Evolutionary conservation across 2,113 vertebrate species (phyloP).

Genomic region (Corydoras sp.): DNA sequence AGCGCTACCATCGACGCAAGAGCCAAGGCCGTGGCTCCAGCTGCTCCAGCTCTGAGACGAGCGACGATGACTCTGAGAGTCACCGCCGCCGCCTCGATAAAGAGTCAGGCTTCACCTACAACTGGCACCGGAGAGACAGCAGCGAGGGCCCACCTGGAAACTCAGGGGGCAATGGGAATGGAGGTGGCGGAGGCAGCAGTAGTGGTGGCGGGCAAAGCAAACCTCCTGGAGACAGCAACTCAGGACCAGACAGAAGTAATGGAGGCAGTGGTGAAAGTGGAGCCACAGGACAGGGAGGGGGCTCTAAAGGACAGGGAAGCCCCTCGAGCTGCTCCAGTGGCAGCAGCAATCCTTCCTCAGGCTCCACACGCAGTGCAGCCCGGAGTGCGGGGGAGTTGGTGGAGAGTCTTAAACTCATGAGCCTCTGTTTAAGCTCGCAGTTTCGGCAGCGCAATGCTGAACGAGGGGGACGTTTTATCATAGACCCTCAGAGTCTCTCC

Average conservation of each 20-base stretch:
- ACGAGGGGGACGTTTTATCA: conserved; percentile 67
- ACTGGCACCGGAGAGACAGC: conserved; percentile 87
- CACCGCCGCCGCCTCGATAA: conserved; percentile 84
- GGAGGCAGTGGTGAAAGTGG: conserved; percentile 72
- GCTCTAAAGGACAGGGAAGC: conserved; percentile 65
- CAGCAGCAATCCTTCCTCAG: conserved; percentile 64
- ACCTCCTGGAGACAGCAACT: conserved; percentile 65
- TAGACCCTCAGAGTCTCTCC: conserved; percentile 78
- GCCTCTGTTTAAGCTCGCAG: conserved; percentile 85
- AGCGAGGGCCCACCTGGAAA: conserved; percentile 89
- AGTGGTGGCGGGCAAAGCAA: conserved; percentile 74
- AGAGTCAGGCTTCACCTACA: conserved; percentile 80
- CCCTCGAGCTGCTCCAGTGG: conserved; percentile 70
- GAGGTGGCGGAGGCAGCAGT: conserved; percentile 60
- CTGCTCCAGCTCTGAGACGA: conserved; percentile 95
- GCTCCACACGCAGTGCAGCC: conserved; percentile 68
- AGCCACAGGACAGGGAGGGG: conserved; percentile 61
- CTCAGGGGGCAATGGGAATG: conserved; percentile 68
- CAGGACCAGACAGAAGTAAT: conserved; percentile 70
- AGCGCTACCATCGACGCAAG: conserved; percentile 87
- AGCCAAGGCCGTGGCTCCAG: conserved; percentile 92
- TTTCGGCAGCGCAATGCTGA: conserved; percentile 65
- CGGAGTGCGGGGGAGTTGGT: conserved; percentile 77
- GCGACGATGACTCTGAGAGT: conserved; percentile 91
- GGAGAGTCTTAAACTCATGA: conserved; percentile 89